Percentiles rank a stretch among this genome's conserved stretches.
Conservation (phyloP, 2,888 invertebrate genomes). For the Scrobipalpa atriplicella region DNA sequence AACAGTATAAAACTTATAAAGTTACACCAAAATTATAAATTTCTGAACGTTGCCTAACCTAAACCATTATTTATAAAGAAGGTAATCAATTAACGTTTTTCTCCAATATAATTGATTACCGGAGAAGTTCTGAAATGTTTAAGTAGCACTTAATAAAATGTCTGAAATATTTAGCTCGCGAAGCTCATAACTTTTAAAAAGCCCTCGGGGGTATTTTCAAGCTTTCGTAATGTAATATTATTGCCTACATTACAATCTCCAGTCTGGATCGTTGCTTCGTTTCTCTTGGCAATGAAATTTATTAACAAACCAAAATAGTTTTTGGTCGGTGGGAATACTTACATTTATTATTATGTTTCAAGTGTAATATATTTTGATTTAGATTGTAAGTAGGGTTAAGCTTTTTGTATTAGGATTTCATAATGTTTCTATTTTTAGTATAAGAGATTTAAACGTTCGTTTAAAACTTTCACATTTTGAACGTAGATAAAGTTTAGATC, state of each 20-base stretch:
- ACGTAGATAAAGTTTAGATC: too few species aligned
- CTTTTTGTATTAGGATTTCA: too few species aligned
- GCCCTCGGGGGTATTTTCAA: not conserved
- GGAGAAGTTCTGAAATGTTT: not conserved
- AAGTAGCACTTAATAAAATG: slow-evolving; percentile 14
- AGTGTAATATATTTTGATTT: too few species aligned
- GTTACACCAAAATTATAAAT: too few species aligned
- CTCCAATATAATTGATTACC: not conserved
- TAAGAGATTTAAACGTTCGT: too few species aligned
- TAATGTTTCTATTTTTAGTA: too few species aligned
- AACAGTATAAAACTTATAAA: too few species aligned
- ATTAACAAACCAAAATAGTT: slow-evolving; percentile 1
- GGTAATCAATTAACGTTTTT: not conserved
- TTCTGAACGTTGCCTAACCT: too few species aligned
- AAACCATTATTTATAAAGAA: not conserved
- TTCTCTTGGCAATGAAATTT: not conserved
- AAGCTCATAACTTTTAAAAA: not conserved
- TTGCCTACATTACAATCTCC: slow-evolving; percentile 9
- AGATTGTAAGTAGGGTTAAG: too few species aligned
- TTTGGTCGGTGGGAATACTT: not conserved
- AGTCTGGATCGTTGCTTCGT: not conserved
- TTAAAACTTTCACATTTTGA: too few species aligned
- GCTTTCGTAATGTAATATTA: slow-evolving; percentile 3
- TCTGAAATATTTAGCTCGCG: slow-evolving; percentile 8
- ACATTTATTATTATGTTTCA: too few species aligned